Evolutionary conservation across 2,113 vertebrate species (phyloP).

Genomic region (Pedionomus torquatus): DNA sequence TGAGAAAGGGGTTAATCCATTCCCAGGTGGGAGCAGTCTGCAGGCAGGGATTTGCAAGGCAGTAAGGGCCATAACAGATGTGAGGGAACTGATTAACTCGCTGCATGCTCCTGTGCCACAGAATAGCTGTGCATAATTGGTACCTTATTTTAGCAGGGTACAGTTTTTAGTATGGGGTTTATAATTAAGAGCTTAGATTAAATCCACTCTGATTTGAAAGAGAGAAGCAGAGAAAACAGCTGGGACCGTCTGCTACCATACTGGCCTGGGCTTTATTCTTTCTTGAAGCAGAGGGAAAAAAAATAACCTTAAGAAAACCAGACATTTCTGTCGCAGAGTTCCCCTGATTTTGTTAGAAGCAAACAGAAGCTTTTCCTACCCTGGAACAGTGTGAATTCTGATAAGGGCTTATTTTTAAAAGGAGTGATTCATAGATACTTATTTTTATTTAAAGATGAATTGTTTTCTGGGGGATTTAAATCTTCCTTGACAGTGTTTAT

Average conservation of each 20-base stretch:
- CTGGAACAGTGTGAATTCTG: neutral
- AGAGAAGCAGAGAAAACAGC: neutral
- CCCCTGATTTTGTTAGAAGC: neutral
- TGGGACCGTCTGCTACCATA: neutral
- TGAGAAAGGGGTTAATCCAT: neutral
- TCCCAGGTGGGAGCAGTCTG: neutral
- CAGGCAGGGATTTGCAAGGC: conserved; percentile 6
- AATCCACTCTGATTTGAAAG: neutral
- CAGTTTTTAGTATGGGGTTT: neutral
- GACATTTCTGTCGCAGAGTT: neutral
- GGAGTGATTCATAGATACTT: conserved; percentile 2
- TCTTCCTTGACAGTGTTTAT: conserved; percentile 28
- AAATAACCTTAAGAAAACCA: neutral
- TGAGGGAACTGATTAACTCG: conserved; percentile 24
- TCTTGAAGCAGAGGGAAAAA: neutral
- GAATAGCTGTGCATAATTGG: neutral
- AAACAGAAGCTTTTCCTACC: conserved; percentile 17
- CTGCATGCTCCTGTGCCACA: neutral
- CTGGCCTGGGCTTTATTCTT: neutral
- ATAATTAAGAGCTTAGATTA: conserved; percentile 39
- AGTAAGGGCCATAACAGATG: neutral
- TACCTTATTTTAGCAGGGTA: conserved; percentile 16
- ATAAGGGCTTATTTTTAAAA: conserved; percentile 13
- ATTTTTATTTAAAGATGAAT: conserved; percentile 19
- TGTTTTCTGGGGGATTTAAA: conserved; percentile 24